Evolutionary conservation across 2,797 vertebrate species (phyloP).

Genomic region (Lepus townsendii): DNA sequence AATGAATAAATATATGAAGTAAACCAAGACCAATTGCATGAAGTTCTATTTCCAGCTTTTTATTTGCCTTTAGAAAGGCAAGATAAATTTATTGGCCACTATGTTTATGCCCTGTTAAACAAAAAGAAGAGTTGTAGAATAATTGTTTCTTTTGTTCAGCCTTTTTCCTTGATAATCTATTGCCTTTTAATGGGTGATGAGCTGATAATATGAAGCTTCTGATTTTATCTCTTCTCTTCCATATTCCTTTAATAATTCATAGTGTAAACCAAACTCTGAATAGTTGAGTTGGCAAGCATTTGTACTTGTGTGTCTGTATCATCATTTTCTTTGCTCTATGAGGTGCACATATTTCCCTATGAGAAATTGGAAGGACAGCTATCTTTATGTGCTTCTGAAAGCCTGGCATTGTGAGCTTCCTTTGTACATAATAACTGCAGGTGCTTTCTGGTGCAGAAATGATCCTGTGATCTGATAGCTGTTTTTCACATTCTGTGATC

Average conservation of each 20-base stretch:
- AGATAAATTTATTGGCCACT: conserved; percentile 62
- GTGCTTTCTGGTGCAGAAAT: conserved; percentile 86
- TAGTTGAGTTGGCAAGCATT: conserved; percentile 24
- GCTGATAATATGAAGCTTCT: conserved; percentile 70
- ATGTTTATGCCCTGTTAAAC: conserved; percentile 63
- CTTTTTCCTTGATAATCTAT: conserved; percentile 63
- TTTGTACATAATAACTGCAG: conserved; percentile 87
- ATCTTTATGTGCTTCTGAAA: conserved; percentile 79
- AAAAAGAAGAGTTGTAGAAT: conserved; percentile 58
- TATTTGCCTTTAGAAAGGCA: conserved; percentile 69
- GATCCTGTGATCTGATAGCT: conserved; percentile 87
- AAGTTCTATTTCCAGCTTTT: conserved; percentile 66
- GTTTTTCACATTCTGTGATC: conserved; percentile 87
- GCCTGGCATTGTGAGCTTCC: conserved; percentile 82
- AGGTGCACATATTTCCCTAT: conserved; percentile 60
- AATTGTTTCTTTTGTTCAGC: conserved; percentile 57
- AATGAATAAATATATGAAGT: conserved; percentile 52
- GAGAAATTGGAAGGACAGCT: conserved; percentile 35
- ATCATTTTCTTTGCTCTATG: conserved; percentile 60
- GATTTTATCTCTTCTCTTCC: conserved; percentile 58
- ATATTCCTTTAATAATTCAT: conserved; percentile 53
- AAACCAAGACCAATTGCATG: conserved; percentile 51
- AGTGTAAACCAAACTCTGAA: conserved; percentile 31
- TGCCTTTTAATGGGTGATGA: conserved; percentile 44
- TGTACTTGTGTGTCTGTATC: conserved; percentile 9